phyloP scores from a whole-genome alignment of 2,888 invertebrate species.

The Drosophila peninsularis region DNA sequence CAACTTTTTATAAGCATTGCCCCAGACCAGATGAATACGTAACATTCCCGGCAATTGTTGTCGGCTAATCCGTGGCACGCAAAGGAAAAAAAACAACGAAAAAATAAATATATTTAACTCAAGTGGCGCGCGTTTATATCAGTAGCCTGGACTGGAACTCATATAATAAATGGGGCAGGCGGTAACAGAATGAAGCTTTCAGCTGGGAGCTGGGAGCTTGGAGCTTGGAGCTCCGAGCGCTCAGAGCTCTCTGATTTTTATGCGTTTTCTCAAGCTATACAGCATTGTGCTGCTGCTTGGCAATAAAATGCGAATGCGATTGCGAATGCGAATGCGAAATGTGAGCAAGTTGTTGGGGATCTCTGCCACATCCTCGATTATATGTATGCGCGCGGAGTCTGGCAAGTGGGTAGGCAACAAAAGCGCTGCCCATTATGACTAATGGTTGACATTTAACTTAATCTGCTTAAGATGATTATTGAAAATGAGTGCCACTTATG shows the following conservation, averaged over 20 bases:
- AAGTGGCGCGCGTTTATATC: conserved; percentile 71
- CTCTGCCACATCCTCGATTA: conserved; percentile 23
- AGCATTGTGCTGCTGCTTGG: conserved; percentile 61
- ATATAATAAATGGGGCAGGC: conserved; percentile 71
- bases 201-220: background rate
- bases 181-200: conserved; percentile 30
- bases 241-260: conserved; percentile 65
- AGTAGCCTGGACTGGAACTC: conserved; percentile 67
- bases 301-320: conserved; percentile 71
- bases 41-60: conserved; percentile 63
- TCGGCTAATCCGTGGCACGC: conserved; percentile 66
- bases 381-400: conserved; percentile 19
- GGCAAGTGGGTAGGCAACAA: conserved; percentile 59
- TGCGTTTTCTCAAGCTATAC: conserved; percentile 60
- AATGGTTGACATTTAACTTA: conserved; percentile 79
- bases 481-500: conserved; percentile 79
- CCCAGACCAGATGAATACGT: conserved; percentile 63
- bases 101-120: conserved; percentile 54
- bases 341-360: conserved; percentile 63
- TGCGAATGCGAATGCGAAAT: conserved; percentile 68
- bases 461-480: conserved; percentile 80
- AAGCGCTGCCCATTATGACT: conserved; percentile 78
- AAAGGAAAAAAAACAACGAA: conserved; percentile 9
- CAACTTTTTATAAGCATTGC: conserved; percentile 53
- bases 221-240: conserved; percentile 1